Conservation (phyloP, 2,113 vertebrate genomes). For the Syrrhaptes paradoxus region DNA sequence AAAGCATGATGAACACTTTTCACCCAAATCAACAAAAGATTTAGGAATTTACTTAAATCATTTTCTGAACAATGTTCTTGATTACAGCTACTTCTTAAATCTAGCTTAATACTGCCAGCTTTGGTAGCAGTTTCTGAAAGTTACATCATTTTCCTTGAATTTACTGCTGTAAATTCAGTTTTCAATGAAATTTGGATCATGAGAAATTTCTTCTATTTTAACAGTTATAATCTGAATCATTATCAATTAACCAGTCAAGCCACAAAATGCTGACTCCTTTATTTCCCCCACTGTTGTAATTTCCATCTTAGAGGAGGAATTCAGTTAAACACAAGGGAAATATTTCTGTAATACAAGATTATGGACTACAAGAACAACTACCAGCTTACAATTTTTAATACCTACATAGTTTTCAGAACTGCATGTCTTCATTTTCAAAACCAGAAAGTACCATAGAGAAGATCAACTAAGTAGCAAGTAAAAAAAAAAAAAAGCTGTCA, state of each 20-base stretch:
- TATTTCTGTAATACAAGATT: constrained; percentile 66
- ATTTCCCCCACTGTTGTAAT: neutral
- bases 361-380: constrained; percentile 62
- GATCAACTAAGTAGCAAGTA: constrained; percentile 52
- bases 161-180: neutral
- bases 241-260: constrained; percentile 24
- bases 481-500: constrained; percentile 71
- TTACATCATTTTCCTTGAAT: neutral
- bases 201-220: neutral
- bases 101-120: neutral
- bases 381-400: constrained; percentile 45
- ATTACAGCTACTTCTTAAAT: neutral
- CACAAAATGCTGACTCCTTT: constrained; percentile 31
- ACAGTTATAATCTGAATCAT: neutral
- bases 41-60: neutral
- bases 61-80: neutral
- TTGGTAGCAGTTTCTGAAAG: neutral
- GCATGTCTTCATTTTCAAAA: constrained; percentile 52
- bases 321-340: constrained; percentile 53
- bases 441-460: constrained; percentile 13
- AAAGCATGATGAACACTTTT: neutral
- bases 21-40: neutral
- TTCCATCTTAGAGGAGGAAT: constrained; percentile 61
- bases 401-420: constrained; percentile 34
- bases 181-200: neutral